Evolutionary conservation across 2,113 vertebrate species (phyloP).

Genomic region (Python bivittatus): DNA sequence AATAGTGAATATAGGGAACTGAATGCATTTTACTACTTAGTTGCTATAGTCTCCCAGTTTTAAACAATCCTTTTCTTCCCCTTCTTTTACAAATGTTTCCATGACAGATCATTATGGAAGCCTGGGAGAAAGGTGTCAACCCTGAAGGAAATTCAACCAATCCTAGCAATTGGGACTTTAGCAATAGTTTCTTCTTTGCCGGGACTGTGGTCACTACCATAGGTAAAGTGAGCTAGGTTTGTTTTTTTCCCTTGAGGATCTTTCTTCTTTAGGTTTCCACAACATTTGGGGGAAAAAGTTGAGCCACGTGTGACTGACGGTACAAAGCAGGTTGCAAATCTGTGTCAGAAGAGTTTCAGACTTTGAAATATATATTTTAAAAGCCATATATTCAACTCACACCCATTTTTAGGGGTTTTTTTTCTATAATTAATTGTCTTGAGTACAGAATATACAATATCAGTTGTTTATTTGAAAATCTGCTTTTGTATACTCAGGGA

Average conservation of each 20-base stretch:
- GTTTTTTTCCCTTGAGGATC: background rate
- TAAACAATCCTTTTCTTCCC: conserved; percentile 11
- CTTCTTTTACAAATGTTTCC: conserved; percentile 3
- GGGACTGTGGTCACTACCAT: conserved; percentile 91
- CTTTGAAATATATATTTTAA: background rate
- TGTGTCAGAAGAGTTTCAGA: background rate
- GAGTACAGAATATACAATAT: background rate
- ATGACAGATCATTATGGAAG: conserved; percentile 86
- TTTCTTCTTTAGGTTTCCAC: background rate
- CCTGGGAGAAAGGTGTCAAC: conserved; percentile 89
- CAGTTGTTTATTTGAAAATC: background rate
- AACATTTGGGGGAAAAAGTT: conserved; percentile 2
- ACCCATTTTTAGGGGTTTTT: conserved; percentile 27
- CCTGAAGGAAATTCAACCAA: conserved; percentile 91
- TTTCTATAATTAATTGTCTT: background rate
- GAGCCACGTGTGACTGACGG: background rate
- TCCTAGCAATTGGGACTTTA: conserved; percentile 95
- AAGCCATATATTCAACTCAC: background rate
- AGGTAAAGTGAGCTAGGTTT: conserved; percentile 71
- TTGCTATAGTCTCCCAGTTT: too few species aligned
- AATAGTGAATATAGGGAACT: too few species aligned
- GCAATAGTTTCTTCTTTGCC: conserved; percentile 92
- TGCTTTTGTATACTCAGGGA: background rate
- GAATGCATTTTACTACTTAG: background rate
- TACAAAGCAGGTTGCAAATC: conserved; percentile 19